A percentile compares a stretch with the other conserved stretches of the same genome.
Conservation (phyloP, 1,140 invertebrate species). For the Apocrypta bakeri region DNA sequence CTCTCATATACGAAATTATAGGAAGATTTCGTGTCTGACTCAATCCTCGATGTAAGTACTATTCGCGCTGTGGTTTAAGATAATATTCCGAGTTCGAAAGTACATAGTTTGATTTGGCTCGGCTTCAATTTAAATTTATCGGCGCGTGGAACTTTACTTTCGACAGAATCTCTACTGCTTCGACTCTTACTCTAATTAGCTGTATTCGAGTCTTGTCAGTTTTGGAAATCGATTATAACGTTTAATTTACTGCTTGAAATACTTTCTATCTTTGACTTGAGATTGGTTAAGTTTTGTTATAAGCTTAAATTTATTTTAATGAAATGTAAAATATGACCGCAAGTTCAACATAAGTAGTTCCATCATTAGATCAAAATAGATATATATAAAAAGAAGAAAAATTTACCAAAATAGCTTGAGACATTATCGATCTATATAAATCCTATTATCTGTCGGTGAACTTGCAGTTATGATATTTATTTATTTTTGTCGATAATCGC, state of each 20-base stretch:
- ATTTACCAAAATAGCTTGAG: no score
- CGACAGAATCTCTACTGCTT: neutral
- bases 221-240: neutral
- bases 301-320: no score
- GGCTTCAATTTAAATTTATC: conserved; percentile 35
- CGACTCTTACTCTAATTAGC: conserved; percentile 22
- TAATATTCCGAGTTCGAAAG: conserved; percentile 47
- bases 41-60: conserved; percentile 35
- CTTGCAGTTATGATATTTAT: no score
- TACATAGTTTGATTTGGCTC: conserved; percentile 22
- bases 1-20: conserved; percentile 19
- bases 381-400: no score
- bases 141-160: conserved; percentile 1
- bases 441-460: no score
- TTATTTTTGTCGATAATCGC: no score
- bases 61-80: neutral
- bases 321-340: no score
- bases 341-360: no score
- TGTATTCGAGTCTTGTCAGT: neutral
- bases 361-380: no score
- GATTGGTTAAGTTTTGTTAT: neutral
- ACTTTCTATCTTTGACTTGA: neutral
- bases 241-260: conserved; percentile 2
- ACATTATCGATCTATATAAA: no score
- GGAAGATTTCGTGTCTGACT: conserved; percentile 29